Conservation (phyloP, 2,797 vertebrate genomes). For the Labeo calbasu region DNA sequence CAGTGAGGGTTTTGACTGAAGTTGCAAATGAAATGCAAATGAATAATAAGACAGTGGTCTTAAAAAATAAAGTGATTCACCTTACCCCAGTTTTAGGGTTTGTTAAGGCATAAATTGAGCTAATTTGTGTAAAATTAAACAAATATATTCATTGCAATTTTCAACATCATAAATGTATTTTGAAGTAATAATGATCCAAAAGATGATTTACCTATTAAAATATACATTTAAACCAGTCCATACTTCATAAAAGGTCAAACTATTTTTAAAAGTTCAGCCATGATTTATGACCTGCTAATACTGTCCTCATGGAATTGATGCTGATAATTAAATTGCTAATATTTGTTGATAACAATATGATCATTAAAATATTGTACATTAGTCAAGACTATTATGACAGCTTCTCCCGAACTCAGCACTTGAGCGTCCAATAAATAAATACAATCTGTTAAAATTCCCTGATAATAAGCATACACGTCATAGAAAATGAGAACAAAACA, state of each 20-base stretch:
- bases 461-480: not conserved
- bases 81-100: not conserved
- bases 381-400: not conserved
- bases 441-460: not conserved
- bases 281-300: not conserved
- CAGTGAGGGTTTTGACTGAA: not conserved
- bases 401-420: not conserved
- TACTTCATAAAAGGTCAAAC: not conserved
- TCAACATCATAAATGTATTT: not conserved
- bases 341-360: not conserved
- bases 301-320: not conserved
- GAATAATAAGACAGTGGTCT: not conserved
- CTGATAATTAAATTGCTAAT: not conserved
- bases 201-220: not conserved
- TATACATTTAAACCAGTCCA: not conserved
- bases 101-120: not conserved
- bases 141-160: not conserved
- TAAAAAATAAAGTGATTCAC: not conserved
- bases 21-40: not conserved
- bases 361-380: not conserved
- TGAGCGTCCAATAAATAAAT: not conserved
- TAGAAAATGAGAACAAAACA: not conserved
- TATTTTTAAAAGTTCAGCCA: not conserved
- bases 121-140: not conserved
- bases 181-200: not conserved